Evolutionary conservation across 2,888 invertebrate species (phyloP).

Genomic region (Drosophila kanekoi): DNA sequence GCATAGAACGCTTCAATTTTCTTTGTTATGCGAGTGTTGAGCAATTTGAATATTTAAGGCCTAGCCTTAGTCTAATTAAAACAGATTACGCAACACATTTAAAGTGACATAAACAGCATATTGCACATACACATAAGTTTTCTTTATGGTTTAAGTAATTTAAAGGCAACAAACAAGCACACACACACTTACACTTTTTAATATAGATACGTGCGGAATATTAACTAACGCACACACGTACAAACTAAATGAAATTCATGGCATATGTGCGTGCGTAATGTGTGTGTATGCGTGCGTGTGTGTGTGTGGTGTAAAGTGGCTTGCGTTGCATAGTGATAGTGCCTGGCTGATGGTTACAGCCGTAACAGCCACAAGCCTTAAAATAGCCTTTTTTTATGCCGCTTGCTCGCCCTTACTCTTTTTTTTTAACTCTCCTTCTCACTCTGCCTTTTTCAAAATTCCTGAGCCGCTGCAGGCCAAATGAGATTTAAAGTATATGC

Average conservation of each 20-base stretch:
- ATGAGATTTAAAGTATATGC: slow-evolving; percentile 75
- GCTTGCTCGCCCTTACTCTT: slow-evolving; percentile 13
- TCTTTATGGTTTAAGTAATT: slow-evolving; percentile 77
- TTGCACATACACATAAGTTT: slow-evolving; percentile 54
- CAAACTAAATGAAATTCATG: slow-evolving; percentile 78
- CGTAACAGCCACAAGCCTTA: slow-evolving; percentile 62
- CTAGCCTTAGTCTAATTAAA: slow-evolving; percentile 57
- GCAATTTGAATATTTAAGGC: slow-evolving; percentile 24
- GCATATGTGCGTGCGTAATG: slow-evolving; percentile 76
- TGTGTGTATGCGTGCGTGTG: slow-evolving; percentile 21
- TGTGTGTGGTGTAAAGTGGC: slow-evolving; percentile 63
- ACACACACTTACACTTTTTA: slow-evolving; percentile 35
- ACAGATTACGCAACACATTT: slow-evolving; percentile 52
- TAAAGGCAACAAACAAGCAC: slow-evolving; percentile 64
- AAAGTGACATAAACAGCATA: slow-evolving; percentile 64
- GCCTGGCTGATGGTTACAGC: slow-evolving; percentile 49
- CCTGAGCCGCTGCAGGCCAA: slow-evolving; percentile 74
- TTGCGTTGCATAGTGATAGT: slow-evolving; percentile 76
- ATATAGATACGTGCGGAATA: slow-evolving; percentile 68
- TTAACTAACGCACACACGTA: slow-evolving; percentile 80
- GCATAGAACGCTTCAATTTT: neutral
- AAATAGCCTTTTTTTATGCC: slow-evolving; percentile 39
- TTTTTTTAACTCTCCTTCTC: slow-evolving; percentile 7
- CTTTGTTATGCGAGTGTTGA: slow-evolving; percentile 4
- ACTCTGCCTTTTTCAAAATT: slow-evolving; percentile 49